phyloP scores from a whole-genome alignment of 2,113 vertebrate species.

The Cottus gobio region DNA sequence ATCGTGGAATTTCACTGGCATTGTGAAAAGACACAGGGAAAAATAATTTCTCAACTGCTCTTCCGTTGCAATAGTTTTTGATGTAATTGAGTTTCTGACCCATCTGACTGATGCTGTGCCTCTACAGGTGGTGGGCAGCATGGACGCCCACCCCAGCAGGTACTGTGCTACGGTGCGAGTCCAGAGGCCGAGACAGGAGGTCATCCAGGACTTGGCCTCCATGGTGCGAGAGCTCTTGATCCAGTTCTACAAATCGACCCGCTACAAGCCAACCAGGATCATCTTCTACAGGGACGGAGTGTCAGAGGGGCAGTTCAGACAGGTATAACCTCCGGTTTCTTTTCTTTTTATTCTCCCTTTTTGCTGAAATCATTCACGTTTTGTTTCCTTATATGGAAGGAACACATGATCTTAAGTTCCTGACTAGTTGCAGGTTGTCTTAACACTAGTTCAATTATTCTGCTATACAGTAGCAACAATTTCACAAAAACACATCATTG shows the following conservation, averaged over 20 bases:
- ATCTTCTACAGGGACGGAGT: slow-evolving; percentile 94
- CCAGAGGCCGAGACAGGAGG: slow-evolving; percentile 94
- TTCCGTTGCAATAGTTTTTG: background rate
- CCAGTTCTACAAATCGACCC: slow-evolving; percentile 98
- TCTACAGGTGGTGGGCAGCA: slow-evolving; percentile 95
- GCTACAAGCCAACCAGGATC: slow-evolving; percentile 96
- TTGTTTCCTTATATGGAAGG: background rate
- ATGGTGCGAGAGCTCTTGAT: slow-evolving; percentile 98
- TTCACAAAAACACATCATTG: background rate
- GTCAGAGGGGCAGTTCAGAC: slow-evolving; percentile 96
- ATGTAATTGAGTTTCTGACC: background rate
- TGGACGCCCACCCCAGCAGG: slow-evolving; percentile 97
- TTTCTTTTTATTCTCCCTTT: background rate
- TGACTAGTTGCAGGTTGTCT: background rate
- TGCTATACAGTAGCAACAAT: no score
- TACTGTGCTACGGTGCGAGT: slow-evolving; percentile 98
- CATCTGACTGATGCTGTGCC: background rate
- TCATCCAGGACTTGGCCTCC: slow-evolving; percentile 95
- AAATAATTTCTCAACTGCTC: background rate
- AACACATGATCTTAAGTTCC: background rate
- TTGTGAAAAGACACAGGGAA: background rate
- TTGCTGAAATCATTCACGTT: background rate
- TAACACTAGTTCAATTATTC: no score
- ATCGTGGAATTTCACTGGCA: background rate
- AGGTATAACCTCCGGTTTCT: slow-evolving; percentile 69